phyloP scores from a whole-genome alignment of 2,888 invertebrate species.

The Campoplex nolae region DNA sequence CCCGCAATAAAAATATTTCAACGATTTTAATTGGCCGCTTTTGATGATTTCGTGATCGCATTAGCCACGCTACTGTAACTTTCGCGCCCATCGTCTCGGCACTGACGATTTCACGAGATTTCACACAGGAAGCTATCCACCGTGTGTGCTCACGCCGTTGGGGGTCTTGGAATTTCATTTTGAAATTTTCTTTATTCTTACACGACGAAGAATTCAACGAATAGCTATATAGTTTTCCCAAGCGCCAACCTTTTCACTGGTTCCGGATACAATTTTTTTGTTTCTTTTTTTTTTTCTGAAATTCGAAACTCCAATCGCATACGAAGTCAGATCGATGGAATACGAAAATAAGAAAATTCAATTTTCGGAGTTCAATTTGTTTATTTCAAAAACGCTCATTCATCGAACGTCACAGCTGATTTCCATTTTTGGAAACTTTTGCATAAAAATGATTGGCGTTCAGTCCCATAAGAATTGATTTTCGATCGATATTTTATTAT shows the following conservation, averaged over 20 bases:
- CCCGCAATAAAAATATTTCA: slow-evolving; percentile 12
- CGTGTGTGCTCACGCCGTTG: slow-evolving; percentile 10
- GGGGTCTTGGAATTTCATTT: slow-evolving; percentile 46
- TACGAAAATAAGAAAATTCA: background rate
- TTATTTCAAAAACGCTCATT: background rate
- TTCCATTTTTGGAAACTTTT: too few relatives aligned
- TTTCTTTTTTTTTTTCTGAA: background rate
- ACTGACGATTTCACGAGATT: slow-evolving; percentile 60
- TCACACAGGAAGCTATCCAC: slow-evolving; percentile 52
- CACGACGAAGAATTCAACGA: background rate
- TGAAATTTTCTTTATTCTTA: slow-evolving; percentile 19
- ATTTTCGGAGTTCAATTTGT: background rate
- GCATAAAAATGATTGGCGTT: too few relatives aligned
- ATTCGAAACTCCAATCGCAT: background rate
- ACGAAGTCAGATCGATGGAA: background rate
- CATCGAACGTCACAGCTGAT: too few relatives aligned
- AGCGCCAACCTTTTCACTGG: background rate
- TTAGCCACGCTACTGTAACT: slow-evolving; percentile 48
- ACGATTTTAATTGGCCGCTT: slow-evolving; percentile 49
- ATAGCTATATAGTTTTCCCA: background rate
- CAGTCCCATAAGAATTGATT: too few relatives aligned
- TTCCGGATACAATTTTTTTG: background rate
- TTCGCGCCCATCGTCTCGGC: slow-evolving; percentile 36
- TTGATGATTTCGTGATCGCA: slow-evolving; percentile 39
- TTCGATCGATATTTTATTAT: background rate